Base-by-base conservation (phyloP, 2,888 invertebrate species). In the Synanthedon vespiformis region DNA sequence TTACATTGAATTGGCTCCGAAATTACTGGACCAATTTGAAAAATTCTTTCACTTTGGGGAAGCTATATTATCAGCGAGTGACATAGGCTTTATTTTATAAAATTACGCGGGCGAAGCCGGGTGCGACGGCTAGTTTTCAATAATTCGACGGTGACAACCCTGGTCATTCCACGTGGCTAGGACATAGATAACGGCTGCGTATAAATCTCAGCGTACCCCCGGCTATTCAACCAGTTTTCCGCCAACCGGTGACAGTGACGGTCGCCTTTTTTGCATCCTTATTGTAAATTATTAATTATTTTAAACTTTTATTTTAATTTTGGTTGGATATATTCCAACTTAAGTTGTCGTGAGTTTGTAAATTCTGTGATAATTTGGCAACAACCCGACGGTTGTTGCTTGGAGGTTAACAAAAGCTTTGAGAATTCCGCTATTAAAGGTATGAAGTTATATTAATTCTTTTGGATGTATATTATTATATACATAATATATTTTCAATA, bases 361-460 rank as follows among this genome's bases (percentile, higher is more conserved):
- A 51, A 51, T 48, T 44, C 44, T 48, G 8, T 27, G 50, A 51
- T 53, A 49, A 63, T 72, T 87, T 83, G 81, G 87, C 88, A 87
- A 73, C 87, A 87, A 84, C 87, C 87, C 51, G 12, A 8, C 13
- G 50, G 88, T 87, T 87, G 88, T 87, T 87, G 87, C 87, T 85
- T 84, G 74, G 62, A 63, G 72, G 82, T 78, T 61, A 56, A 59
- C 65, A 70, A 87, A 90, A 89, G 88, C 89, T 89, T 89, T 89
- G 85, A 90, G 90, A 90, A 90, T 90, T 90, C 80, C 89, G 85
- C 84, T 85, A 75, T 74, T 80, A 83, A 83, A 76, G 83, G 89
- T 89, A 18, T 34, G 34, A 34, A 10, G 10, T 34, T 34, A 10
- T 10, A 34, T 34, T 34, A 10, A 34, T 34, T 34, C 2, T 34